Percentiles rank a stretch among this genome's conserved stretches.
phyloP scores from a whole-genome alignment of 2,113 vertebrate genomes.

The Crotalus tigris region DNA sequence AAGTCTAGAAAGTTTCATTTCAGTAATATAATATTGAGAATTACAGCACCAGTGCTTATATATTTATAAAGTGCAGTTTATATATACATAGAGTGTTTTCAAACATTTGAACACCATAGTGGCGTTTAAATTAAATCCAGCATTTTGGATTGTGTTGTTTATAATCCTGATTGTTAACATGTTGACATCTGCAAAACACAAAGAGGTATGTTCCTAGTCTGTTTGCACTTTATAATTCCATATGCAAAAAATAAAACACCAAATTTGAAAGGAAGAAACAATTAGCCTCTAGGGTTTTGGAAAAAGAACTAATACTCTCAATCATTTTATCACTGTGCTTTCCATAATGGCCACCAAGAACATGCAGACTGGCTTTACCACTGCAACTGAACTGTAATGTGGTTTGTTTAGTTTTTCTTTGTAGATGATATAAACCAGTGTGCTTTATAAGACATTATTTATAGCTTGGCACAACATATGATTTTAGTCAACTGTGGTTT shows the following conservation, averaged over 20 bases:
- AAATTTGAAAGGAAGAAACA: not conserved
- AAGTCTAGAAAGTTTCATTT: not conserved
- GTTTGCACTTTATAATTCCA: not conserved
- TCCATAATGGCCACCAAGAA: not conserved
- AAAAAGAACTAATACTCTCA: not conserved
- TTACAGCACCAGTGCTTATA: slow-evolving; percentile 1
- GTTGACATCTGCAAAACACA: slow-evolving; percentile 31
- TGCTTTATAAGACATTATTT: not conserved
- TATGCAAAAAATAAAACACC: not conserved
- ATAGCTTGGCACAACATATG: not conserved
- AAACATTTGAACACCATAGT: slow-evolving; percentile 30
- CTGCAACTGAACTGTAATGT: not conserved
- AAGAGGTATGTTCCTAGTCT: slow-evolving; percentile 31
- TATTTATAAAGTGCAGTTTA: not conserved
- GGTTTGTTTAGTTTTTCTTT: not conserved
- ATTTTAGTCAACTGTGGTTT: not conserved
- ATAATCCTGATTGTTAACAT: slow-evolving; percentile 22
- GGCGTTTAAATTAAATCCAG: slow-evolving; percentile 25
- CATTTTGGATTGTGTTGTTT: slow-evolving; percentile 25
- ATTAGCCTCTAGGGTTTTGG: not conserved
- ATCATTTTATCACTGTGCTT: not conserved
- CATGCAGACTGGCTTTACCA: not conserved
- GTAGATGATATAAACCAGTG: not conserved
- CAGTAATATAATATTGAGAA: not conserved
- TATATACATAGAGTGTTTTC: slow-evolving; percentile 5